phyloP scores from a whole-genome alignment of 2,888 invertebrate species.

The Cylindroiulus punctatus region DNA sequence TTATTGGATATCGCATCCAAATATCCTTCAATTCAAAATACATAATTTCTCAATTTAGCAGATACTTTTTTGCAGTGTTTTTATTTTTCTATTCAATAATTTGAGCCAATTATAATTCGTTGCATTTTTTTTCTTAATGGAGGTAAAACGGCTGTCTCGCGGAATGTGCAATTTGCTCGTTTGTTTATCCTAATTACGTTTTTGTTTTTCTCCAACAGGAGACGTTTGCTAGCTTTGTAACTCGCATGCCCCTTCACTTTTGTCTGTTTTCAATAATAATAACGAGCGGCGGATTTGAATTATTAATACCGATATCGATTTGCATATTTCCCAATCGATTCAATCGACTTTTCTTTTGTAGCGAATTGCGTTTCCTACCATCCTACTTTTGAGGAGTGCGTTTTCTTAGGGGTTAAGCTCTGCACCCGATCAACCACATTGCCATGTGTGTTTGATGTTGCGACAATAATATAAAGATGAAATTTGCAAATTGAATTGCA shows the following conservation, averaged over 20 bases:
- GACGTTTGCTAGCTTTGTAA: not conserved
- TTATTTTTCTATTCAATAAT: slow-evolving; percentile 5
- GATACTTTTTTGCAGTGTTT: not conserved
- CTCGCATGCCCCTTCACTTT: not conserved
- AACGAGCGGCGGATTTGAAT: not conserved
- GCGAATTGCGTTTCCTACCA: not conserved
- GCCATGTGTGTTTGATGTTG: not conserved
- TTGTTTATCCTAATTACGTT: slow-evolving; percentile 43
- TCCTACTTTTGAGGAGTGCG: slow-evolving; percentile 13
- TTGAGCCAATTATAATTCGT: slow-evolving; percentile 23
- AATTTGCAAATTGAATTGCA: not conserved
- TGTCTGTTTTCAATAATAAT: slow-evolving; percentile 39
- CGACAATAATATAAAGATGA: not conserved
- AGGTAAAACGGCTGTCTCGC: slow-evolving; percentile 8
- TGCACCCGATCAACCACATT: not conserved
- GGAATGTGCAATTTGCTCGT: slow-evolving; percentile 23
- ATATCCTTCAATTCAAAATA: not conserved
- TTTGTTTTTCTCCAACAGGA: not conserved
- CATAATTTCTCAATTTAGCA: not conserved
- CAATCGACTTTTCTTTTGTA: slow-evolving; percentile 36
- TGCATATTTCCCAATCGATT: slow-evolving; percentile 30
- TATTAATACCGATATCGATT: slow-evolving; percentile 31
- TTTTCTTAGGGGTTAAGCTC: not conserved
- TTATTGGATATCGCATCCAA: slow-evolving; percentile 3
- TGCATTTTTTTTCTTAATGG: slow-evolving; percentile 27